Conservation (phyloP, 2,888 invertebrate species). For the Aphidius colemani region DNA sequence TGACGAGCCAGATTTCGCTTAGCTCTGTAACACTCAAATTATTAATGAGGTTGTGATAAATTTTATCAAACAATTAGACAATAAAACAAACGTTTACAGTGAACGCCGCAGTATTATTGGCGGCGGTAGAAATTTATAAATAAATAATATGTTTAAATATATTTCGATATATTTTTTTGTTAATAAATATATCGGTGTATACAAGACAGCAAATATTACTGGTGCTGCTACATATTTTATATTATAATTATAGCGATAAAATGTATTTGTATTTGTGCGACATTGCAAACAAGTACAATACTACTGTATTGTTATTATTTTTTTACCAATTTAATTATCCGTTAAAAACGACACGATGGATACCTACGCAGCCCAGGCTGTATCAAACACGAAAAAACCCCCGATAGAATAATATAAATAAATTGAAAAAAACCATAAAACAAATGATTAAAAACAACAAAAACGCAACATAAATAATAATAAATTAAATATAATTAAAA, state of each 20-base stretch:
- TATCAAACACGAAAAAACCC: conserved; percentile 25
- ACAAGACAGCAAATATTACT: conserved; percentile 38
- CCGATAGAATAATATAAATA: conserved; percentile 28
- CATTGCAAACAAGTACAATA: conserved; percentile 26
- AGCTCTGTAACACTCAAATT: conserved; percentile 44
- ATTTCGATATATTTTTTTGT: conserved; percentile 22
- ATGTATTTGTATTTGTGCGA: conserved; percentile 24
- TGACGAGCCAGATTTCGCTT: conserved; percentile 36
- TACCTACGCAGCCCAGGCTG: conserved; percentile 39
- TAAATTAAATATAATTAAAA: conserved; percentile 6
- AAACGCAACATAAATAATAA: conserved; percentile 13
- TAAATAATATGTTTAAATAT: conserved; percentile 9
- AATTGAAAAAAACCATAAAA: conserved; percentile 28
- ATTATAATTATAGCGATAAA: conserved; percentile 27
- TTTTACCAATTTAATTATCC: conserved; percentile 47
- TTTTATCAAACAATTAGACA: conserved; percentile 27
- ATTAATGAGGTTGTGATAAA: conserved; percentile 36
- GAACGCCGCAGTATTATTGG: conserved; percentile 36
- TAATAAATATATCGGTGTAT: conserved; percentile 32
- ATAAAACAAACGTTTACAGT: conserved; percentile 27
- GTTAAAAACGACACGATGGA: conserved; percentile 39
- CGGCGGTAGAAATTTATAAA: conserved; percentile 30
- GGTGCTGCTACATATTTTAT: conserved; percentile 36
- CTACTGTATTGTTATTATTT: conserved; percentile 23
- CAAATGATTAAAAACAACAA: conserved; percentile 29